Evolutionary conservation across 2,888 invertebrate genomes (phyloP).

Genomic region (Pherbina coryleti): DNA sequence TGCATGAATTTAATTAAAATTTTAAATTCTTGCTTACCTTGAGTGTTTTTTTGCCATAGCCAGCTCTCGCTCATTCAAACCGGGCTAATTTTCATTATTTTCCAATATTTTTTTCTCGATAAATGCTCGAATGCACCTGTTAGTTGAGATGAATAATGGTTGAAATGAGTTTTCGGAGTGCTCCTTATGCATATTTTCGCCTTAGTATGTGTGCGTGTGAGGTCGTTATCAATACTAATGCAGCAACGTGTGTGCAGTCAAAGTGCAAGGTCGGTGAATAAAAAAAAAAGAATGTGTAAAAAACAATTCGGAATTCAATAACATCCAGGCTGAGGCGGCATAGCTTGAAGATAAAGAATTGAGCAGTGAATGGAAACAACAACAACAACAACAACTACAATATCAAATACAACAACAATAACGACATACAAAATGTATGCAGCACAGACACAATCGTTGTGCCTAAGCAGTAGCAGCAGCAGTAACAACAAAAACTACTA

Average conservation of each 20-base stretch:
- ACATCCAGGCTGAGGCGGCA: neutral
- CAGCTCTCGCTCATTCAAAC: too few species aligned
- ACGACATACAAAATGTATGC: neutral
- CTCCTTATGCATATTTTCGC: neutral
- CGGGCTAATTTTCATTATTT: neutral
- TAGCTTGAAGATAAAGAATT: neutral
- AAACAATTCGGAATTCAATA: neutral
- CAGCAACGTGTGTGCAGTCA: slow-evolving; percentile 15
- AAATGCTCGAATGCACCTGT: slow-evolving; percentile 14
- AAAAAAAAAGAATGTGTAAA: neutral
- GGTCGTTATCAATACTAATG: slow-evolving; percentile 21
- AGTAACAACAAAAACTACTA: too few species aligned
- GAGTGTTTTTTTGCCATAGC: too few species aligned
- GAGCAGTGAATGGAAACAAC: neutral
- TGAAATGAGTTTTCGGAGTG: neutral
- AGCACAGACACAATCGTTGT: neutral
- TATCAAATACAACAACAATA: neutral
- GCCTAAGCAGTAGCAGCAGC: neutral
- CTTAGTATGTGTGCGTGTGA: neutral
- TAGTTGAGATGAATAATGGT: neutral
- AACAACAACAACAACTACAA: neutral
- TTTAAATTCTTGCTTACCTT: too few species aligned
- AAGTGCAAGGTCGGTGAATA: slow-evolving; percentile 9
- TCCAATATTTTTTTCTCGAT: neutral
- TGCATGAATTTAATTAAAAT: too few species aligned